Evolutionary conservation across 2,113 vertebrate genomes (phyloP).

Genomic region (Cephalopterus ornatus): DNA sequence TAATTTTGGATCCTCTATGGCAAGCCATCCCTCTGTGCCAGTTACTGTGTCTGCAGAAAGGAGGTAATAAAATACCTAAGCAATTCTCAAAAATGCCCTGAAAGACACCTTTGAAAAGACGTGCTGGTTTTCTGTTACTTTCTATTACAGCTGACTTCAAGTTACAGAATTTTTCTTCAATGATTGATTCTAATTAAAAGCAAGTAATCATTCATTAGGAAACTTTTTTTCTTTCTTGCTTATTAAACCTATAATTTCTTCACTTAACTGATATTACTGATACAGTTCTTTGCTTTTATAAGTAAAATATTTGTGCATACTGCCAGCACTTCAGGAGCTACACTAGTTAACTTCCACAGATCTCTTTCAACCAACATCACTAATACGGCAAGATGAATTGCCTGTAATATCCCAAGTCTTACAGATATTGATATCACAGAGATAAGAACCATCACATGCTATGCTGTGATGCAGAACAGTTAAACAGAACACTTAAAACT

Average conservation of each 20-base stretch:
- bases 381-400: background rate
- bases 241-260: background rate
- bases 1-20: background rate
- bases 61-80: background rate
- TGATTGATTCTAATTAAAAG: background rate
- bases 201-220: background rate
- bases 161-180: background rate
- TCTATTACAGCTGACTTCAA: background rate
- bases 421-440: background rate
- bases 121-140: background rate
- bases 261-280: background rate
- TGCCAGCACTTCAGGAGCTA: background rate
- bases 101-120: background rate
- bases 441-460: background rate
- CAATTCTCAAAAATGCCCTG: background rate
- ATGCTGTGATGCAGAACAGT: background rate
- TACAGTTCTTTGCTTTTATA: background rate
- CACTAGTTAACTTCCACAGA: background rate
- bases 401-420: background rate
- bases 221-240: background rate
- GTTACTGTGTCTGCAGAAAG: background rate
- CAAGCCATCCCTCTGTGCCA: background rate
- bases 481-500: background rate
- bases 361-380: background rate
- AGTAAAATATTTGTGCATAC: background rate